phyloP scores from a whole-genome alignment of 53 echinoderm and acorn worm genomes.

The Mesocentrotus franciscanus region DNA sequence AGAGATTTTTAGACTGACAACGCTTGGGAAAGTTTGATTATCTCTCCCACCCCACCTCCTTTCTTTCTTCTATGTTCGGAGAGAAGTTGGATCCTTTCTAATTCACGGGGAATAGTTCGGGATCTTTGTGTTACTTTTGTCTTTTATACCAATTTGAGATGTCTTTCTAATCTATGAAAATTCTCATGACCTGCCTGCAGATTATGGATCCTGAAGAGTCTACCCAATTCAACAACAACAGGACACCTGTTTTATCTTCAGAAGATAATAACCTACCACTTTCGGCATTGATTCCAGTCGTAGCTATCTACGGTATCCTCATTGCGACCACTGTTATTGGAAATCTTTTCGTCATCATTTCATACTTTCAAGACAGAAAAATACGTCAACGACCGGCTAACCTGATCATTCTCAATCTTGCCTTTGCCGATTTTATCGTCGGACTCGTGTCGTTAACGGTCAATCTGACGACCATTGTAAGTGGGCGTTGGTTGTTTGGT shows the following conservation, averaged over 20 bases:
- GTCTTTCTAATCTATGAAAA: neutral
- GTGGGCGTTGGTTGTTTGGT: slow-evolving; percentile 25
- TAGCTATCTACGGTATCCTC: neutral
- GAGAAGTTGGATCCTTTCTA: too few relatives aligned
- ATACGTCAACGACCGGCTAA: neutral
- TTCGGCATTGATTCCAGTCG: neutral
- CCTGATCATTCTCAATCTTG: slow-evolving; percentile 30
- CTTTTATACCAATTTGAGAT: too few relatives aligned
- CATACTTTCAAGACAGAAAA: slow-evolving; percentile 15
- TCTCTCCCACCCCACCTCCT: too few relatives aligned
- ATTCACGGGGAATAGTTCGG: too few relatives aligned
- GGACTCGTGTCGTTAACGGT: slow-evolving; percentile 22
- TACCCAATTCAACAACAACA: neutral
- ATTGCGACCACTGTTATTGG: slow-evolving; percentile 24
- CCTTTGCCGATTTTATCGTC: slow-evolving; percentile 31
- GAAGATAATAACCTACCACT: neutral
- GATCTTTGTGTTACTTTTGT: too few relatives aligned
- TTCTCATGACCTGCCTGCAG: neutral
- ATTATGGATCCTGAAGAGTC: slow-evolving; percentile 1
- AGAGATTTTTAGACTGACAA: too few relatives aligned
- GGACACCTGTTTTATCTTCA: neutral
- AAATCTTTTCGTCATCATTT: slow-evolving; percentile 37
- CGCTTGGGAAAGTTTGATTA: too few relatives aligned
- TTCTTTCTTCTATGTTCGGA: too few relatives aligned
- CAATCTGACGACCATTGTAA: neutral